These are phyloP conservation scores for Enoplolaimus lenunculus DNA, from an alignment of 2,888 invertebrate genomes.

Conservation along the genomic window DNA sequence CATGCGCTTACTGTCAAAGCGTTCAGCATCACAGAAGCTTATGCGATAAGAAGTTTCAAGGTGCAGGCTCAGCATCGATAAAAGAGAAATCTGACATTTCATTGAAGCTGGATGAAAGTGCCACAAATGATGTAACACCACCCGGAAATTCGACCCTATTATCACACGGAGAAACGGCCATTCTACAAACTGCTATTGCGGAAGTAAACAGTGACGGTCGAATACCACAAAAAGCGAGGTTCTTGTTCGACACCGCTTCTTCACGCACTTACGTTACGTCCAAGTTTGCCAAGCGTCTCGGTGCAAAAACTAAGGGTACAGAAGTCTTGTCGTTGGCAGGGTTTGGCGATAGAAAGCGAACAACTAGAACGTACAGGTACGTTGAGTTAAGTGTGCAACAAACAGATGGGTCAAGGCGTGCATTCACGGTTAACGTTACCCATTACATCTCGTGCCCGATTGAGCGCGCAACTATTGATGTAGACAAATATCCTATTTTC, in stretches of 20 bases:
- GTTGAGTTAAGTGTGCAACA: background rate
- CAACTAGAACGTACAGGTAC: background rate
- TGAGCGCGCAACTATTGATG: background rate
- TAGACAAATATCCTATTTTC: background rate
- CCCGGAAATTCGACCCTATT: background rate
- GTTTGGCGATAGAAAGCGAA: background rate
- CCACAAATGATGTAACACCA: background rate
- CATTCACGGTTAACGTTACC: background rate
- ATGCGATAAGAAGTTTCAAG: background rate
- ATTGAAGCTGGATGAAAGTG: no score
- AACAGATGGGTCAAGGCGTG: background rate
- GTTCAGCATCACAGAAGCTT: background rate
- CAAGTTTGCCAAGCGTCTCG: background rate
- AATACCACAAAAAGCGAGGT: background rate
- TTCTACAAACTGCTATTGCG: background rate
- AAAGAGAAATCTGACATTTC: background rate
- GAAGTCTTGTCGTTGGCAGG: background rate
- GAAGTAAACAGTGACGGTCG: background rate
- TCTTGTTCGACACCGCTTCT: background rate
- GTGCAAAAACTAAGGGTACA: background rate
- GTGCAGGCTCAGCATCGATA: background rate
- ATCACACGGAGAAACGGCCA: background rate
- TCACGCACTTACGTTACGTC: background rate
- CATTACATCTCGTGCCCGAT: background rate
- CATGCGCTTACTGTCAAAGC: background rate